Percentiles rank a stretch among this genome's conserved stretches.
These are phyloP conservation scores for Achatina immaculata DNA, from an alignment of 1,140 invertebrate genomes.

Conservation along the genomic window DNA sequence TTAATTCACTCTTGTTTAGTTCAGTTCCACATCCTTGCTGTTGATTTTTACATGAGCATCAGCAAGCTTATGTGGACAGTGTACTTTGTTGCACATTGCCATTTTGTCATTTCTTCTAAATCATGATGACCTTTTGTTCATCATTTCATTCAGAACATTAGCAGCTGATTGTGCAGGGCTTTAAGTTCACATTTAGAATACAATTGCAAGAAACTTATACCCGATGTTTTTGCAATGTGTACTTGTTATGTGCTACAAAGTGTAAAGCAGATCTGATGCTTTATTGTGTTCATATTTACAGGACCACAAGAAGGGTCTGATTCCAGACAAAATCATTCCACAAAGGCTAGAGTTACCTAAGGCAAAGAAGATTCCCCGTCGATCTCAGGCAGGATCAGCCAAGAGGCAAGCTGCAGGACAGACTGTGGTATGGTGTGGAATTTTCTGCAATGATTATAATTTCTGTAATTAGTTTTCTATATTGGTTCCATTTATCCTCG, in stretches of 20 bases:
- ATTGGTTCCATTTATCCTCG: not conserved
- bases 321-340: slow-evolving; percentile 31
- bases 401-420: slow-evolving; percentile 18
- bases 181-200: no score
- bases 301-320: slow-evolving; percentile 39
- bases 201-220: no score
- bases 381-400: not conserved
- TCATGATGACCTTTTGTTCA: no score
- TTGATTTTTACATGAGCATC: no score
- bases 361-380: not conserved
- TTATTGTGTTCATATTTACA: not conserved
- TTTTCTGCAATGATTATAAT: not conserved
- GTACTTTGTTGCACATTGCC: no score
- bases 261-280: not conserved
- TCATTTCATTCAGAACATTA: no score
- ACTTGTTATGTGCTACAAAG: not conserved
- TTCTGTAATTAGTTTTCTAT: not conserved
- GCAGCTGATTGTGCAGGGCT: no score
- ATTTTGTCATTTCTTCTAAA: no score
- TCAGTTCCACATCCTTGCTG: no score
- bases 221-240: not conserved
- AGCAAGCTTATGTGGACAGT: no score
- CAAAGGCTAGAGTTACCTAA: slow-evolving; percentile 21
- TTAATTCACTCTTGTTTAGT: no score
- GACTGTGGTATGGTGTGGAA: slow-evolving; percentile 11